Evolutionary conservation across 2,888 invertebrate genomes (phyloP), one percentile per base, ranked within the genome.

Genomic region (Eupeodes luniger): DNA sequence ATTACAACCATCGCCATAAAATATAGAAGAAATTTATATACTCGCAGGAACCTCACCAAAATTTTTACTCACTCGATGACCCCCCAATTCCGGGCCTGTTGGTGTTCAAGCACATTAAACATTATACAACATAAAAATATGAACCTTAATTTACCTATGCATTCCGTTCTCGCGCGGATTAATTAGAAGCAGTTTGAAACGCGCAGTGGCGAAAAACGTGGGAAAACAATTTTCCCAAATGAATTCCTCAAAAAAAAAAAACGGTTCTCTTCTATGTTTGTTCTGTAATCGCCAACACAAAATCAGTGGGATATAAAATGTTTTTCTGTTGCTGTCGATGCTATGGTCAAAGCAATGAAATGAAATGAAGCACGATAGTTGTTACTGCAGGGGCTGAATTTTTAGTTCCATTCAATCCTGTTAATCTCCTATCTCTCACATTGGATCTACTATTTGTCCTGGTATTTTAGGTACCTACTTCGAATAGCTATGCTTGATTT

Each of bases 141-240:
- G 27, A 77, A 72, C 76, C 57, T 72, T 72, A 57, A 72, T 27
- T 55, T 62, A 36, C 62, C 27, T 51, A 34, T 76, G 81, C 79
- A 84, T 84, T 84, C 87, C 87, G 79, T 80, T 87, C 76, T 69
- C 59, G 81, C 59, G 81, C 47, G 77, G 85, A 88, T 88, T 88
- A 88, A 88, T 88, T 88, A 88, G 85, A 85, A 81, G 75, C 88
- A 85, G 81, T 88, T 40, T 77, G 77, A 69, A 78, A 78, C 61
- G 67, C 81, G 72, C 81, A 78, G 85, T 85, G 88, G 85, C 87
- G 85, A 85, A 84, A 81, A 88, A 85, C 88, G 88, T 88, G 88
- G 88, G 88, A 88, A 88, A 85, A 88, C 85, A 74, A 81, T 85
- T 78, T 69, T 49, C 55, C 80, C 81, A 85, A 88, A 72, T 88